phyloP scores from a whole-genome alignment of 2,797 vertebrate species.

The Darevskia mixta region DNA sequence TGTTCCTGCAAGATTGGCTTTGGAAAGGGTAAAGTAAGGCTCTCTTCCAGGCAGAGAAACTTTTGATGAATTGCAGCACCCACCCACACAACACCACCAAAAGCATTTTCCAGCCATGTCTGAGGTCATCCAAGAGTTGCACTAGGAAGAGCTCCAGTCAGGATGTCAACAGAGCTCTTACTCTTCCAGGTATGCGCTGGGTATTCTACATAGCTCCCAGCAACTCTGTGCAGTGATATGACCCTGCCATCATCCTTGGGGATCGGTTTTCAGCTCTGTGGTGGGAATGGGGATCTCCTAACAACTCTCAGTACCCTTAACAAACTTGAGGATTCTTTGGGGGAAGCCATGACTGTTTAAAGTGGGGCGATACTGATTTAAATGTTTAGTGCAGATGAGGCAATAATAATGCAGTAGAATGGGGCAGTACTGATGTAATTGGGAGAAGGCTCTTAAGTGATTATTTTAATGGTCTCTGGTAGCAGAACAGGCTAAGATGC shows the following conservation, averaged over 20 bases:
- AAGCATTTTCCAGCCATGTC: background rate
- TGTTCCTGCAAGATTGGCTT: background rate
- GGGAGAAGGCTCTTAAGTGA: background rate
- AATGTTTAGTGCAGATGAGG: background rate
- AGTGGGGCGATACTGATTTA: too few relatives aligned
- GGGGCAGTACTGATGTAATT: background rate
- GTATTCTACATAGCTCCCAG: background rate
- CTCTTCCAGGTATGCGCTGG: background rate
- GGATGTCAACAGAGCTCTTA: background rate
- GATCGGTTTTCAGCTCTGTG: background rate
- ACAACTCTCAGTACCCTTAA: too few relatives aligned
- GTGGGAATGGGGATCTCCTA: too few relatives aligned
- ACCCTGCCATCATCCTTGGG: background rate
- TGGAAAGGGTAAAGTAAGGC: background rate
- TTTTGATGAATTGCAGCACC: background rate
- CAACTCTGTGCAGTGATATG: background rate
- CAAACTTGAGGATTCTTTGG: too few relatives aligned
- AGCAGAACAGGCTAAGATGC: background rate
- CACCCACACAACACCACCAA: too few relatives aligned
- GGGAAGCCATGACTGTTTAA: too few relatives aligned
- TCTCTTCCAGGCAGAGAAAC: background rate
- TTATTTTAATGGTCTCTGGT: background rate
- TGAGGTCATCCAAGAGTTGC: background rate
- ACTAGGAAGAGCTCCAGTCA: background rate
- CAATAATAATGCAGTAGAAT: background rate